phyloP scores from a whole-genome alignment of 2,113 vertebrate genomes.

The Thryonomys swinderianus region DNA sequence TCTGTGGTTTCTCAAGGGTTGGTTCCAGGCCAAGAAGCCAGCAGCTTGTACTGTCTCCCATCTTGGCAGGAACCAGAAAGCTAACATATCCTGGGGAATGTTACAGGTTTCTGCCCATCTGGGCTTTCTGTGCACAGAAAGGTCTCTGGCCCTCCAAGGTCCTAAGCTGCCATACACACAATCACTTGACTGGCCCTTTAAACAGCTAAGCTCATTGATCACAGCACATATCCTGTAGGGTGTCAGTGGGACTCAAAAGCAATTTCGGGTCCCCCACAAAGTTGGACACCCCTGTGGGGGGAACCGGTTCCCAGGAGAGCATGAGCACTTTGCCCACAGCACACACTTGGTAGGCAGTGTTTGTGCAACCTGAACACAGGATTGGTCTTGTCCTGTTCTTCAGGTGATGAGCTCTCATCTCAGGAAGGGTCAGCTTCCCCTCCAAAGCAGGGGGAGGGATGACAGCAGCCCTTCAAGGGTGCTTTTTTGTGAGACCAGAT shows the following conservation, averaged over 20 bases:
- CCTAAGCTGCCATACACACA: neutral
- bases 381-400: neutral
- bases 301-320: too few species aligned
- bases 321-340: neutral
- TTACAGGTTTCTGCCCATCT: neutral
- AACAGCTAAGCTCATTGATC: slow-evolving; percentile 20
- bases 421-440: slow-evolving; percentile 8
- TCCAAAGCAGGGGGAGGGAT: neutral
- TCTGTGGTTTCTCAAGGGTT: slow-evolving; percentile 12
- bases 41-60: neutral
- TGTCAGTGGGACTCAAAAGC: neutral
- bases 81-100: neutral
- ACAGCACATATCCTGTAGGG: neutral
- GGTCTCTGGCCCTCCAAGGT: neutral
- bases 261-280: neutral
- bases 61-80: neutral
- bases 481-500: neutral
- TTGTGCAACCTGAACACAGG: neutral
- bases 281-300: neutral
- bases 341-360: neutral
- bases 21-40: neutral
- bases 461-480: neutral
- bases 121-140: slow-evolving; percentile 24
- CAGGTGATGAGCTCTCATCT: neutral
- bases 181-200: slow-evolving; percentile 15